Conservation (phyloP, 2,888 invertebrate genomes). For the Drosophila picticornis region DNA sequence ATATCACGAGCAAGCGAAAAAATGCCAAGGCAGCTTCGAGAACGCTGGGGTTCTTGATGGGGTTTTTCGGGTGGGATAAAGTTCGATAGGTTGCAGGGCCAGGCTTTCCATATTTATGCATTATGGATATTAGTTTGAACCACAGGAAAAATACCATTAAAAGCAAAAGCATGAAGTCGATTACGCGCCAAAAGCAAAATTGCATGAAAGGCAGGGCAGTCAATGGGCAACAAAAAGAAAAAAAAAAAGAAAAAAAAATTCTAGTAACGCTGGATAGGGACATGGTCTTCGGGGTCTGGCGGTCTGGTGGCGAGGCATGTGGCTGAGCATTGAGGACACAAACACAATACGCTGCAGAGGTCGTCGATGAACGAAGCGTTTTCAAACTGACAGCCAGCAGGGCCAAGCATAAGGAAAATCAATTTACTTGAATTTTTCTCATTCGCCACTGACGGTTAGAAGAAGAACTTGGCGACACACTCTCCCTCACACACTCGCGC, state of each 20-base stretch:
- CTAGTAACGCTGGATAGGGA: constrained; percentile 18
- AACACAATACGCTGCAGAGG: constrained; percentile 49
- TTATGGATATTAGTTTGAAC: constrained; percentile 82
- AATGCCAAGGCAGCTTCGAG: constrained; percentile 72
- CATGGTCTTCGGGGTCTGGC: not conserved
- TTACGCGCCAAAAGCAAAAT: constrained; percentile 80
- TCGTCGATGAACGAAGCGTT: constrained; percentile 34
- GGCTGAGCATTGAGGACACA: constrained; percentile 47
- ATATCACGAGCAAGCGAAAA: constrained; percentile 64
- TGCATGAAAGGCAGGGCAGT: constrained; percentile 60
- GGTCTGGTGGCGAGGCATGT: not conserved
- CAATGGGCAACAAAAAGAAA: constrained; percentile 52
- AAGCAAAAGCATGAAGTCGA: constrained; percentile 82
- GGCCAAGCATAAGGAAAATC: constrained; percentile 71
- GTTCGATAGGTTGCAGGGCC: constrained; percentile 66
- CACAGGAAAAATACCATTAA: constrained; percentile 82
- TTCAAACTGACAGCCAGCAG: constrained; percentile 68
- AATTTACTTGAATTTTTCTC: constrained; percentile 80
- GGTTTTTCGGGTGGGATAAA: constrained; percentile 12
- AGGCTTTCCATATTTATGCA: constrained; percentile 76
- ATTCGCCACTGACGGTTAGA: constrained; percentile 52
- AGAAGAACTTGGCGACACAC: constrained; percentile 54
- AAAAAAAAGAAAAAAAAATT: not conserved
- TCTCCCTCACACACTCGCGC: constrained; percentile 22
- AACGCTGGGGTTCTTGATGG: constrained; percentile 44